phyloP scores from a whole-genome alignment of 2,797 vertebrate species.

The Oryzias dopingdopingensis region DNA sequence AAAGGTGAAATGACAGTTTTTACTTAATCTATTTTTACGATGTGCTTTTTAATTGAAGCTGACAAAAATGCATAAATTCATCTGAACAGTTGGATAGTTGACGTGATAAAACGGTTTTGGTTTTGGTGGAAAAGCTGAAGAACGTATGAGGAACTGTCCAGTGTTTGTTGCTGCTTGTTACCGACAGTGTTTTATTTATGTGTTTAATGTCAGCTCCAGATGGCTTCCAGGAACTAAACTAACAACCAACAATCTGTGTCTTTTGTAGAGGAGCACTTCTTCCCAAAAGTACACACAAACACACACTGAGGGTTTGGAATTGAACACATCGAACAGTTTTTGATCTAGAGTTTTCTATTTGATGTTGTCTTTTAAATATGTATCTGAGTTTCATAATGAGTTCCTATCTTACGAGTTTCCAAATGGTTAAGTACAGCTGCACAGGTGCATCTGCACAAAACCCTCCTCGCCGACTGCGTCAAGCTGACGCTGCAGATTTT shows the following conservation, averaged over 20 bases:
- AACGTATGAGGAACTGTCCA: slow-evolving; percentile 16
- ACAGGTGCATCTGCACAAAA: too few species aligned
- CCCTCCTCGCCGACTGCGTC: slow-evolving; percentile 6
- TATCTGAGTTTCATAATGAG: too few species aligned
- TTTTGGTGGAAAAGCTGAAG: slow-evolving; percentile 1
- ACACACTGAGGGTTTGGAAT: background rate
- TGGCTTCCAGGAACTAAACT: slow-evolving; percentile 46
- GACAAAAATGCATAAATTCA: background rate
- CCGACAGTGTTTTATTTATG: slow-evolving; percentile 33
- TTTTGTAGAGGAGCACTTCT: slow-evolving; percentile 48
- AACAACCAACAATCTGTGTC: slow-evolving; percentile 37
- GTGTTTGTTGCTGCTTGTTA: slow-evolving; percentile 12
- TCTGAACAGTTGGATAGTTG: background rate
- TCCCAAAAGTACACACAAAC: slow-evolving; percentile 41
- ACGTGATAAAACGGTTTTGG: slow-evolving; percentile 2
- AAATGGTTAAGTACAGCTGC: too few species aligned
- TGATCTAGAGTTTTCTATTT: too few species aligned
- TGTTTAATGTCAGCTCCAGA: slow-evolving; percentile 62
- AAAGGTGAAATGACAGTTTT: too few species aligned
- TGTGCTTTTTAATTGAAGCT: too few species aligned
- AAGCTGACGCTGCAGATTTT: slow-evolving; percentile 47
- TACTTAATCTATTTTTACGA: too few species aligned
- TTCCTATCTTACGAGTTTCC: too few species aligned
- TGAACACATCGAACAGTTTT: too few species aligned
- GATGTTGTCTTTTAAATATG: too few species aligned